Percentiles rank a stretch among this genome's conserved stretches.
Conservation (phyloP, 2,113 vertebrate genomes). For the Rhabdomys dilectus region DNA sequence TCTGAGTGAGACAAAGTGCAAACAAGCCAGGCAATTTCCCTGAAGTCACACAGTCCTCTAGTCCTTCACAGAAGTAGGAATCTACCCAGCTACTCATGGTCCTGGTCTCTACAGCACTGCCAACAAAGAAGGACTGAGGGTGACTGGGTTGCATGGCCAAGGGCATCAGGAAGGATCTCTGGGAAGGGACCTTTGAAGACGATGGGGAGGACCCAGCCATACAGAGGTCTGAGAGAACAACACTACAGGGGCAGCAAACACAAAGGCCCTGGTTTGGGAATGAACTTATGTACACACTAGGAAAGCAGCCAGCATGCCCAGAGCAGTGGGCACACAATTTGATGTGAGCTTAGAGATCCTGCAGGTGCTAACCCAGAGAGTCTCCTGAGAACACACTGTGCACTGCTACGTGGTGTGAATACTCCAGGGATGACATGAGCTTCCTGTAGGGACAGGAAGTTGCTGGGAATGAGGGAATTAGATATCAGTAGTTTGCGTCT, state of each 20-base stretch:
- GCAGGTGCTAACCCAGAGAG: not conserved
- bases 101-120: not conserved
- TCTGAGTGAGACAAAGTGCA: constrained; percentile 4
- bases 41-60: not conserved
- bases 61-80: not conserved
- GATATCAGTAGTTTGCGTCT: not conserved
- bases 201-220: not conserved
- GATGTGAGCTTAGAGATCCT: not conserved
- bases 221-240: not conserved
- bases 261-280: not conserved
- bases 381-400: not conserved
- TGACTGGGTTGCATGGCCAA: not conserved
- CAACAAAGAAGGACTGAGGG: not conserved
- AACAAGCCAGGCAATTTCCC: not conserved
- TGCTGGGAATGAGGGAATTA: not conserved
- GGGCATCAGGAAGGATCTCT: not conserved
- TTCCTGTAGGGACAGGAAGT: not conserved
- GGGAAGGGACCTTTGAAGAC: not conserved
- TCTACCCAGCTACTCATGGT: not conserved
- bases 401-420: not conserved
- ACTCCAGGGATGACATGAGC: not conserved
- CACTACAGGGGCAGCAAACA: not conserved
- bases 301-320: not conserved
- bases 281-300: not conserved
- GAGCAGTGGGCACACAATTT: not conserved